Percentiles rank a stretch among this genome's conserved stretches.
phyloP scores from a whole-genome alignment of 2,888 invertebrate genomes.

The Tiliacea citrago region DNA sequence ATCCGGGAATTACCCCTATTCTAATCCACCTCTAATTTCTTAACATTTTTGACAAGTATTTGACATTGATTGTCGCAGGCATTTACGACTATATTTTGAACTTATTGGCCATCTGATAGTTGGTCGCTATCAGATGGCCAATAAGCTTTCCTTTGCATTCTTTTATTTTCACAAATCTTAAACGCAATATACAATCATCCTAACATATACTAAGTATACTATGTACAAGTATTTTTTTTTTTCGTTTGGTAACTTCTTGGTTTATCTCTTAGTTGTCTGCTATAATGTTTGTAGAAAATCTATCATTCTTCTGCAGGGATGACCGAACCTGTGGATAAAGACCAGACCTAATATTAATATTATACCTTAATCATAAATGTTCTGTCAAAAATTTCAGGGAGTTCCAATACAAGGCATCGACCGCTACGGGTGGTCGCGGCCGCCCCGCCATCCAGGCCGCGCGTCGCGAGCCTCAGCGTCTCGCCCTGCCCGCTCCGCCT shows the following conservation, averaged over 20 bases:
- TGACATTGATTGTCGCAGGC: not conserved
- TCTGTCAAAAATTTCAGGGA: slow-evolving; percentile 72
- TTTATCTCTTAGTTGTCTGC: not conserved
- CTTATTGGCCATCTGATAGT: not conserved
- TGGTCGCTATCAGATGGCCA: too few relatives aligned
- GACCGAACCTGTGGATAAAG: too few relatives aligned
- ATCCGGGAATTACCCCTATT: too few relatives aligned
- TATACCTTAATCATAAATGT: not conserved
- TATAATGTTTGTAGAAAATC: not conserved
- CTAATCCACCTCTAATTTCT: not conserved
- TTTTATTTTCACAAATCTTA: not conserved
- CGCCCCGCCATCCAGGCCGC: slow-evolving; percentile 57
- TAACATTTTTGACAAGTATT: not conserved
- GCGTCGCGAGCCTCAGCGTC: slow-evolving; percentile 64
- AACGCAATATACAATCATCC: not conserved
- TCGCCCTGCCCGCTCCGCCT: slow-evolving; percentile 72
- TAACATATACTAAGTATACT: not conserved
- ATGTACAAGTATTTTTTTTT: too few relatives aligned
- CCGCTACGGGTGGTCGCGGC: slow-evolving; percentile 6
- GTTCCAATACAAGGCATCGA: slow-evolving; percentile 80
- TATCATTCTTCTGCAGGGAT: not conserved
- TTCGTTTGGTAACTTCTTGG: not conserved
- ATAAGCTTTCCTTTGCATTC: not conserved
- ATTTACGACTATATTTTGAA: not conserved
- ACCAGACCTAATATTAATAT: not conserved